These are phyloP conservation scores for Paratilapia polleni DNA, from an alignment of 2,113 vertebrate genomes.

Conservation along the genomic window DNA sequence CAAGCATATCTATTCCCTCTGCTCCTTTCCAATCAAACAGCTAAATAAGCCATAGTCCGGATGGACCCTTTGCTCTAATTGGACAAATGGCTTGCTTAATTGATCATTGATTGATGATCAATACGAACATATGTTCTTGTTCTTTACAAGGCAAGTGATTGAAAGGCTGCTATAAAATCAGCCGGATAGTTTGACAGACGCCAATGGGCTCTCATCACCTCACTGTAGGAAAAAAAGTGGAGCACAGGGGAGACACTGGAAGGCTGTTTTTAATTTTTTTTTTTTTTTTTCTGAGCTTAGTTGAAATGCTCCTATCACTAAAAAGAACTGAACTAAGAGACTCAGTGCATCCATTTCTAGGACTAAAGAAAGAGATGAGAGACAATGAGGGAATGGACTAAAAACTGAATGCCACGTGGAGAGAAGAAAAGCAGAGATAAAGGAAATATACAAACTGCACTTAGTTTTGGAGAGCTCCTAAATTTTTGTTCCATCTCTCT, in stretches of 20 bases:
- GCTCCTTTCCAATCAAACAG: constrained; percentile 75
- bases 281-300: background rate
- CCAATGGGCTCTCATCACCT: constrained; percentile 63
- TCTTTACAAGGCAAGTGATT: constrained; percentile 79
- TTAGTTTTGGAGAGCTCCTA: constrained; percentile 14
- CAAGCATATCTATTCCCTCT: constrained; percentile 72
- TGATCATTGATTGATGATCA: constrained; percentile 86
- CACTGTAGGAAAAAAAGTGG: constrained; percentile 18
- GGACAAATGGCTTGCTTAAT: constrained; percentile 84
- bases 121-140: constrained; percentile 81
- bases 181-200: constrained; percentile 73
- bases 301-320: background rate
- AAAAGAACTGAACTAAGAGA: constrained; percentile 13
- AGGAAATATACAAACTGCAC: constrained; percentile 31
- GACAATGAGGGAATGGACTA: background rate
- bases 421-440: constrained; percentile 35
- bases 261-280: background rate
- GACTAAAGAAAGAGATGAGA: background rate
- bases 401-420: constrained; percentile 4
- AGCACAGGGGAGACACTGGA: background rate
- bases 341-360: constrained; percentile 6
- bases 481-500: constrained; percentile 25
- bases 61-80: constrained; percentile 76
- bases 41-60: constrained; percentile 70
- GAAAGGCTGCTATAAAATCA: constrained; percentile 80